A percentile compares a stretch with the other conserved stretches of the same genome.
Conservation (phyloP, 2,888 invertebrate species). For the Polymixis lichenea region DNA sequence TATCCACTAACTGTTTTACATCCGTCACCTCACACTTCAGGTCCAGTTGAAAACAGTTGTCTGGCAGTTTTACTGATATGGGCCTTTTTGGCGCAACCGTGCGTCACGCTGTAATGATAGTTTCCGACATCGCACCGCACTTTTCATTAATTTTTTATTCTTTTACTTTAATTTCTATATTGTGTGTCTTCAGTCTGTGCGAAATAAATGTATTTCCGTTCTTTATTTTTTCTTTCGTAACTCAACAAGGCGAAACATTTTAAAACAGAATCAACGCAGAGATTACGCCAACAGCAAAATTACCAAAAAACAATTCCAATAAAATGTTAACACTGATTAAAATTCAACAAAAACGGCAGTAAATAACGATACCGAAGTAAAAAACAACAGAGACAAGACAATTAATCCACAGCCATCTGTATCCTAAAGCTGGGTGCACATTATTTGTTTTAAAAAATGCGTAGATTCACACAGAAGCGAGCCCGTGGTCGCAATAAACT, state of each 20-base stretch:
- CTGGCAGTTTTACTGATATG: too few species aligned
- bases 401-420: slow-evolving; percentile 67
- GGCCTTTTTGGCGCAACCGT: too few species aligned
- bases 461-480: slow-evolving; percentile 52
- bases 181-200: too few species aligned
- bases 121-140: too few species aligned
- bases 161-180: too few species aligned
- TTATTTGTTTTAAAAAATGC: slow-evolving; percentile 65
- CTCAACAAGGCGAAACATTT: too few species aligned
- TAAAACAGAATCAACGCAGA: neutral
- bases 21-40: too few species aligned
- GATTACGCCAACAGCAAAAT: slow-evolving; percentile 1
- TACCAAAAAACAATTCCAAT: slow-evolving; percentile 33
- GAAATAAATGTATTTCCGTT: too few species aligned
- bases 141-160: too few species aligned
- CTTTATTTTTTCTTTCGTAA: too few species aligned
- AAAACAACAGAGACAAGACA: slow-evolving; percentile 60
- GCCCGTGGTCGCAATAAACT: slow-evolving; percentile 78
- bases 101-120: too few species aligned
- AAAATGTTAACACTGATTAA: slow-evolving; percentile 49
- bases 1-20: neutral
- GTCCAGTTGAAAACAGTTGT: too few species aligned
- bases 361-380: slow-evolving; percentile 56
- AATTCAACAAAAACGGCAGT: slow-evolving; percentile 52
- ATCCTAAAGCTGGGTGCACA: slow-evolving; percentile 66